Conservation (phyloP, 1,140 invertebrate species). For the Diploscapter pachys region DNA sequence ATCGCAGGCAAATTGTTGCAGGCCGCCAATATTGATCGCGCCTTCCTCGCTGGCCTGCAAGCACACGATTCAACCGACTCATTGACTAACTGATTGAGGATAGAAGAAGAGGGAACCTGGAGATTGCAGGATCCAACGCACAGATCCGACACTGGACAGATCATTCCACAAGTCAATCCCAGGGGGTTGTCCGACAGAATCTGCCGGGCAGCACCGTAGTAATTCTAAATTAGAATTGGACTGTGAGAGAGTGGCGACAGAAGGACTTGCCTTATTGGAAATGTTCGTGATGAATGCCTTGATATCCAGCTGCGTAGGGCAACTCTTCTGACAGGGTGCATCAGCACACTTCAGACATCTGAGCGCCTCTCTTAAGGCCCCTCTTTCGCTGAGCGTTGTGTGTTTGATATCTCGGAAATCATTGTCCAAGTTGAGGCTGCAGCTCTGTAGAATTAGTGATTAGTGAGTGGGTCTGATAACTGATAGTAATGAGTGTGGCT, state of each 20-base stretch:
- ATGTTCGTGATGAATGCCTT: slow-evolving; percentile 96
- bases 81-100: background rate
- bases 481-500: slow-evolving; percentile 19
- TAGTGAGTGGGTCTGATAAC: background rate
- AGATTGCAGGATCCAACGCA: slow-evolving; percentile 97
- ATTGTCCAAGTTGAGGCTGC: slow-evolving; percentile 70
- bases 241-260: too few relatives aligned
- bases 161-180: slow-evolving; percentile 94
- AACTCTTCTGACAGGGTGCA: slow-evolving; percentile 95
- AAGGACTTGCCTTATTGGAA: slow-evolving; percentile 74
- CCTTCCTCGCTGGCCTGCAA: slow-evolving; percentile 85
- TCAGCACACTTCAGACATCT: slow-evolving; percentile 94
- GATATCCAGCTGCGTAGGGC: slow-evolving; percentile 92
- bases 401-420: slow-evolving; percentile 97
- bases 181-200: slow-evolving; percentile 96
- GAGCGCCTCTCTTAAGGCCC: slow-evolving; percentile 79
- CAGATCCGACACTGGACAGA: slow-evolving; percentile 94
- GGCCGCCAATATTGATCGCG: slow-evolving; percentile 93
- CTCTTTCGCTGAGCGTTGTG: slow-evolving; percentile 89
- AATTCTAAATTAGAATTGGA: slow-evolving; percentile 68
- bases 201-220: slow-evolving; percentile 92
- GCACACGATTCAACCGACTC: background rate
- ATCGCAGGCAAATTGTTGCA: slow-evolving; percentile 95
- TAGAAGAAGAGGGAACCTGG: background rate
- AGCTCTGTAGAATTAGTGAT: slow-evolving; percentile 65